Evolutionary conservation across 2,888 invertebrate genomes (phyloP).

Genomic region (Aphidius colemani): DNA sequence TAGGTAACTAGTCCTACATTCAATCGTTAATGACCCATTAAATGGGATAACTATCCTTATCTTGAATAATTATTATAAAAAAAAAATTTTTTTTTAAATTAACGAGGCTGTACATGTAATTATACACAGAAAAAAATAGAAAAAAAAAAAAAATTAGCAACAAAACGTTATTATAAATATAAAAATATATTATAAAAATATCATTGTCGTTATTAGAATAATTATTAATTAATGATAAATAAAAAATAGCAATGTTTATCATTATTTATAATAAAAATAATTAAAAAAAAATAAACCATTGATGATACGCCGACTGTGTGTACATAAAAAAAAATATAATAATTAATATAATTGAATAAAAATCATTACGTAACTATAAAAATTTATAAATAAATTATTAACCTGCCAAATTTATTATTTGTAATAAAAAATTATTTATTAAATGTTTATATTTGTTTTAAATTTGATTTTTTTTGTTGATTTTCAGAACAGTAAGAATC

Average conservation of each 20-base stretch:
- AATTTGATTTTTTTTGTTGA: not conserved
- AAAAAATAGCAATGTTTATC: not conserved
- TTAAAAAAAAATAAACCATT: too few relatives aligned
- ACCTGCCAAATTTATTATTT: constrained; percentile 6
- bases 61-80: constrained; percentile 1
- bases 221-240: constrained; percentile 20
- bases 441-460: not conserved
- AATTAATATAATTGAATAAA: constrained; percentile 15
- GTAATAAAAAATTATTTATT: not conserved
- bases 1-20: constrained; percentile 27
- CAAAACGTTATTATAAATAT: constrained; percentile 20
- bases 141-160: constrained; percentile 18
- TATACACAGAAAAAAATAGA: constrained; percentile 3
- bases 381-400: constrained; percentile 5
- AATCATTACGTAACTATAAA: constrained; percentile 2
- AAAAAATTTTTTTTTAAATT: constrained; percentile 15
- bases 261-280: too few relatives aligned
- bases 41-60: not conserved
- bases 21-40: constrained; percentile 7
- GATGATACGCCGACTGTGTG: not conserved
- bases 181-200: constrained; percentile 12
- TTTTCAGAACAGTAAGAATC: constrained; percentile 20
- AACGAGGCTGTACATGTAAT: constrained; percentile 30
- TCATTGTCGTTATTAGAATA: constrained; percentile 26
- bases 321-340: not conserved